phyloP scores from a whole-genome alignment of 2,888 invertebrate genomes.

The Agrochola lota region DNA sequence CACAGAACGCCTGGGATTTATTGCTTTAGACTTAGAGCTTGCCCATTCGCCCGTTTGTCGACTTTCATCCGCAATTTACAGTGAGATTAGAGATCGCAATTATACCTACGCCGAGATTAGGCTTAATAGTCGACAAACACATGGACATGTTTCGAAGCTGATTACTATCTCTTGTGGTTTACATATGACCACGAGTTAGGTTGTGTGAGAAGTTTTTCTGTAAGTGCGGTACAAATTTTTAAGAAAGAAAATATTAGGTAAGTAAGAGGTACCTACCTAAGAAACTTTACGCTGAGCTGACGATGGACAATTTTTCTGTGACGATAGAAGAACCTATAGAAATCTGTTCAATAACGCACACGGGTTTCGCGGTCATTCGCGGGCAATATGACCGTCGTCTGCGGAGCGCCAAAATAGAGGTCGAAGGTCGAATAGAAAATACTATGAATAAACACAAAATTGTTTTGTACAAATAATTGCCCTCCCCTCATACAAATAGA shows the following conservation, averaged over 20 bases:
- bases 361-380: too few species aligned
- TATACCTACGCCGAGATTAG: conserved; percentile 48
- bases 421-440: conserved; percentile 6
- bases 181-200: conserved; percentile 1
- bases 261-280: neutral
- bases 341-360: too few species aligned
- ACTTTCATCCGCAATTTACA: conserved; percentile 67
- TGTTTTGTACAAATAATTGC: too few species aligned
- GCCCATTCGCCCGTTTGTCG: conserved; percentile 59
- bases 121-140: conserved; percentile 48
- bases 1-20: conserved; percentile 65
- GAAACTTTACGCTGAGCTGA: neutral
- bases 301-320: too few species aligned
- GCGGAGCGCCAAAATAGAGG: neutral
- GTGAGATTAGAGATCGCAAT: conserved; percentile 59
- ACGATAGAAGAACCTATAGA: too few species aligned
- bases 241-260: neutral
- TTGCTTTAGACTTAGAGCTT: conserved; percentile 57
- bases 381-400: too few species aligned
- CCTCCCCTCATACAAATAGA: too few species aligned
- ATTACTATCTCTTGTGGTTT: conserved; percentile 38
- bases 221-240: neutral
- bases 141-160: conserved; percentile 24
- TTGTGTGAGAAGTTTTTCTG: neutral
- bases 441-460: conserved; percentile 24